Evolutionary conservation across 2,113 vertebrate genomes (phyloP).

Genomic region (Collichthys lucidus): DNA sequence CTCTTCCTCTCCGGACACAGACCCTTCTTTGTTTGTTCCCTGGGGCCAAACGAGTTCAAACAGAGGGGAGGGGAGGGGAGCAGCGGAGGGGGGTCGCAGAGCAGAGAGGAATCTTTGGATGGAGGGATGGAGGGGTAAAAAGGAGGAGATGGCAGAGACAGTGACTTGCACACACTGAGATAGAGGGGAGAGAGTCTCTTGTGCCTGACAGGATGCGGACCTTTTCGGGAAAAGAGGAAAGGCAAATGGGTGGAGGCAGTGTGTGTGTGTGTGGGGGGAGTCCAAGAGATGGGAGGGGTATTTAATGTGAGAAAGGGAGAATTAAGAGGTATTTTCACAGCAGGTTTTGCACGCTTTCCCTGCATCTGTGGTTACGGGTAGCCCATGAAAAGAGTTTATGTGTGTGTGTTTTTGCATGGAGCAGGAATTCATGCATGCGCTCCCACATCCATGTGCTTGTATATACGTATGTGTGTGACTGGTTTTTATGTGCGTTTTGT

Average conservation of each 20-base stretch:
- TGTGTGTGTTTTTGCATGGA: constrained; percentile 38
- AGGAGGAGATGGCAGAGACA: constrained; percentile 51
- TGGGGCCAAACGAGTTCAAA: constrained; percentile 77
- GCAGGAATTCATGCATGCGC: constrained; percentile 7
- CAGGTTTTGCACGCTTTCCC: constrained; percentile 58
- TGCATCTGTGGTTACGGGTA: constrained; percentile 63
- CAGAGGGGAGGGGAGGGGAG: constrained; percentile 58
- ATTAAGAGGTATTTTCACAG: constrained; percentile 67
- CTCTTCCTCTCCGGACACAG: constrained; percentile 79
- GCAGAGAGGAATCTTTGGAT: constrained; percentile 54
- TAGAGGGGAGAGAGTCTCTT: constrained; percentile 40
- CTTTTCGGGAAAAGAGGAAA: constrained; percentile 55
- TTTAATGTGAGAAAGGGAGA: constrained; percentile 57
- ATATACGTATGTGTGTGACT: constrained; percentile 14
- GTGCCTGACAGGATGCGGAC: constrained; percentile 76
- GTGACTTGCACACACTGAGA: constrained; percentile 41
- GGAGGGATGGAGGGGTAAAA: constrained; percentile 48
- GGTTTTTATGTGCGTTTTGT: constrained; percentile 1
- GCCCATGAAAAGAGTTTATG: constrained; percentile 56
- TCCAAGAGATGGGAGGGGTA: constrained; percentile 39
- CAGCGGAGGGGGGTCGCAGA: constrained; percentile 19
- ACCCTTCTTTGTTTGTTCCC: constrained; percentile 80
- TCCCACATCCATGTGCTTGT: constrained; percentile 21
- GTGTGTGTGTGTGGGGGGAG: constrained; percentile 16
- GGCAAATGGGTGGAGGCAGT: constrained; percentile 11